Conservation (phyloP, 2,113 vertebrate genomes). For the Hydrochoerus hydrochaeris region DNA sequence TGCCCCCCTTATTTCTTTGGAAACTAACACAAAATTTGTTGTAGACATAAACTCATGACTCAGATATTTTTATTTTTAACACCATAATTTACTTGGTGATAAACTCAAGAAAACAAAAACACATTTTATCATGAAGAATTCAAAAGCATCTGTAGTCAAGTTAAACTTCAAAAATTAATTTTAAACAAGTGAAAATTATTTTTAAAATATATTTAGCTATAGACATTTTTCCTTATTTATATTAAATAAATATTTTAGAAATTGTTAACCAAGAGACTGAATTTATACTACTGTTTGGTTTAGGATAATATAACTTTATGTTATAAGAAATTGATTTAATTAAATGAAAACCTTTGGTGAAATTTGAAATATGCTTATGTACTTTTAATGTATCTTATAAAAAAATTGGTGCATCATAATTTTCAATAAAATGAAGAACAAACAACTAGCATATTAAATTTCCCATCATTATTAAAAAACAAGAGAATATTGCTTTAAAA, state of each 20-base stretch:
- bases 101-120: slow-evolving; percentile 26
- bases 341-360: slow-evolving; percentile 45
- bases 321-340: slow-evolving; percentile 45
- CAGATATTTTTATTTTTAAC: slow-evolving; percentile 64
- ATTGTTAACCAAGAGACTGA: slow-evolving; percentile 21
- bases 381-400: not conserved
- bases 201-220: not conserved
- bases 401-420: not conserved
- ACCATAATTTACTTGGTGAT: not conserved
- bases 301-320: not conserved
- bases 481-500: slow-evolving; percentile 54
- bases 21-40: not conserved
- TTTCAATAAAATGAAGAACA: not conserved
- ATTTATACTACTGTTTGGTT: slow-evolving; percentile 29
- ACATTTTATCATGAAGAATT: not conserved
- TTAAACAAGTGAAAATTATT: slow-evolving; percentile 37
- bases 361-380: not conserved
- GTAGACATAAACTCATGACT: not conserved
- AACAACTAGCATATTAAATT: not conserved
- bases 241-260: slow-evolving; percentile 17
- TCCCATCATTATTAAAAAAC: slow-evolving; percentile 44
- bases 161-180: slow-evolving; percentile 58
- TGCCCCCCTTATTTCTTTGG: slow-evolving; percentile 29
- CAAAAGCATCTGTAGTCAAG: not conserved
- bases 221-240: slow-evolving; percentile 38